Evolutionary conservation across 2,797 vertebrate species (phyloP).

Genomic region (Myotis pilosus): DNA sequence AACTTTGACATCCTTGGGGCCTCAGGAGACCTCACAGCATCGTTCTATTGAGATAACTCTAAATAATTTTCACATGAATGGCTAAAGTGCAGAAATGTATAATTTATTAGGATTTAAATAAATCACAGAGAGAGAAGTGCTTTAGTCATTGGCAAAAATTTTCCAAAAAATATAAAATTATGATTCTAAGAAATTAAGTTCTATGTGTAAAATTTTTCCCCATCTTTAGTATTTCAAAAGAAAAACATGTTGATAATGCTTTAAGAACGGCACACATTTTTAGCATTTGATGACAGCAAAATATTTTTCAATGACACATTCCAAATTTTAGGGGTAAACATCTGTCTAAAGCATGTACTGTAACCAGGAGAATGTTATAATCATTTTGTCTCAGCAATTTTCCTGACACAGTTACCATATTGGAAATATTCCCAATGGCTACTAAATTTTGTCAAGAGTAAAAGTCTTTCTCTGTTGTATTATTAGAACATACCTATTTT

Average conservation of each 20-base stretch:
- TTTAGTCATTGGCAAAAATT: slow-evolving; percentile 67
- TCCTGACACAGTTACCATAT: not conserved
- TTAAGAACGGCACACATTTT: slow-evolving; percentile 28
- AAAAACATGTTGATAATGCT: not conserved
- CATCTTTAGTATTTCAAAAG: not conserved
- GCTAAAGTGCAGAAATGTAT: slow-evolving; percentile 89
- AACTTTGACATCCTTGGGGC: slow-evolving; percentile 78
- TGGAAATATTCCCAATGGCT: not conserved
- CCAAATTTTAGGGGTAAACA: slow-evolving; percentile 12
- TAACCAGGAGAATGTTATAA: not conserved
- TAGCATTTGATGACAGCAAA: not conserved
- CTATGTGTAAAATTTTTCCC: not conserved
- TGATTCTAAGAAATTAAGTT: slow-evolving; percentile 60
- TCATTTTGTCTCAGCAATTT: slow-evolving; percentile 26
- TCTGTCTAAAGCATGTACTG: not conserved
- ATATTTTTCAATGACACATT: not conserved
- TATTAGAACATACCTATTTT: slow-evolving; percentile 31
- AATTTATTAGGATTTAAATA: slow-evolving; percentile 90
- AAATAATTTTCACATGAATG: slow-evolving; percentile 91
- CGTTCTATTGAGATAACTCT: slow-evolving; percentile 83
- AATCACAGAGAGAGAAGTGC: slow-evolving; percentile 82
- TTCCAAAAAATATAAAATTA: slow-evolving; percentile 57
- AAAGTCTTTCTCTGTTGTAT: slow-evolving; percentile 30
- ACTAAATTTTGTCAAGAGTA: slow-evolving; percentile 46
- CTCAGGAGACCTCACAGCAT: slow-evolving; percentile 76